Evolutionary conservation across 2,113 vertebrate genomes (phyloP).

Genomic region (Ictidomys tridecemlineatus): DNA sequence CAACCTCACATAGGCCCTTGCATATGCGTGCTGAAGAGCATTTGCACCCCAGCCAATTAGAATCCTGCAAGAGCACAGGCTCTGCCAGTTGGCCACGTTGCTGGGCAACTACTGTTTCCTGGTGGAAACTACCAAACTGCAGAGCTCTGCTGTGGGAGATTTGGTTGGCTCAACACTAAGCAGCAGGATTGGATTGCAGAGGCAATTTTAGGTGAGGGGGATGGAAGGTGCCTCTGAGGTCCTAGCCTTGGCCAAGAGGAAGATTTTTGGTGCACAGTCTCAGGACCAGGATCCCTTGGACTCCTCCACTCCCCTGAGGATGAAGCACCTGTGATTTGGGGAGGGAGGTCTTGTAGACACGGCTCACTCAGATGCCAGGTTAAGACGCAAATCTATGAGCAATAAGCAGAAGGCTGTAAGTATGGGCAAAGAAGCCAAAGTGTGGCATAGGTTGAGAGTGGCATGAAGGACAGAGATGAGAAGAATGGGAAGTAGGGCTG

Average conservation of each 20-base stretch:
- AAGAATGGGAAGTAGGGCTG: conserved; percentile 88
- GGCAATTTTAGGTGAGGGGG: too few relatives aligned
- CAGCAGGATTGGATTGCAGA: too few relatives aligned
- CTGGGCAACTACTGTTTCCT: too few relatives aligned
- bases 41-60: too few relatives aligned
- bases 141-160: too few relatives aligned
- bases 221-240: not conserved
- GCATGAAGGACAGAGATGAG: conserved; percentile 92
- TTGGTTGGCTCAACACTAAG: too few relatives aligned
- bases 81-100: too few relatives aligned
- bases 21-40: too few relatives aligned
- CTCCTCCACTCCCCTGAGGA: conserved; percentile 81
- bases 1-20: too few relatives aligned
- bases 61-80: too few relatives aligned
- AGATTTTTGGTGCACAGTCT: conserved; percentile 90
- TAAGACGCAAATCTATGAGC: conserved; percentile 88
- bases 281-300: conserved; percentile 85
- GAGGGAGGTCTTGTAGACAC: not conserved
- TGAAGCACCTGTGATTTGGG: conserved; percentile 73
- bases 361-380: conserved; percentile 87
- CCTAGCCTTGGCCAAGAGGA: conserved; percentile 88
- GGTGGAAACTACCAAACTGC: too few relatives aligned
- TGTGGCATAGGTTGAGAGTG: conserved; percentile 84
- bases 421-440: conserved; percentile 67
- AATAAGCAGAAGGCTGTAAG: conserved; percentile 92